A percentile compares a stretch with the other conserved stretches of the same genome.
These are phyloP conservation scores for Ischnus inquisitorius DNA, from an alignment of 2,888 invertebrate species.

Conservation along the genomic window DNA sequence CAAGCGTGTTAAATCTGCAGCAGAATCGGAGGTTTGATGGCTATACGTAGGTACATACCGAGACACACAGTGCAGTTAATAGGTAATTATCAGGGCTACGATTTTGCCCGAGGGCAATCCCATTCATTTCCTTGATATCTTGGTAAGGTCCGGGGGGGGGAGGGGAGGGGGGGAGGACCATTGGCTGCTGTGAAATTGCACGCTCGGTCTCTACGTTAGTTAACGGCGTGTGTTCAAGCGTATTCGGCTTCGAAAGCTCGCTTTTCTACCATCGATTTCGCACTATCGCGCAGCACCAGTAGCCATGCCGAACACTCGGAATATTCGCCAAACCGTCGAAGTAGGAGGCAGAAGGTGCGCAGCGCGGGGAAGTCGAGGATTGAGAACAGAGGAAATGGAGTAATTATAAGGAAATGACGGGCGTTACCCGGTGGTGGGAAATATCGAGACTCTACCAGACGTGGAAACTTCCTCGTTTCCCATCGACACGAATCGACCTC, in stretches of 20 bases:
- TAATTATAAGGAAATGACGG: constrained; percentile 85
- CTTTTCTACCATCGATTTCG: constrained; percentile 82
- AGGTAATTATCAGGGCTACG: constrained; percentile 82
- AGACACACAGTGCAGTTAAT: constrained; percentile 78
- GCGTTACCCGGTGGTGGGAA: constrained; percentile 82
- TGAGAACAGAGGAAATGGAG: constrained; percentile 81
- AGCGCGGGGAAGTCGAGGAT: constrained; percentile 65
- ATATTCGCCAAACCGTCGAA: constrained; percentile 39
- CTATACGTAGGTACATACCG: constrained; percentile 56
- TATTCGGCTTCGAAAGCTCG: constrained; percentile 75
- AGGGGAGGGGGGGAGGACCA: constrained; percentile 51
- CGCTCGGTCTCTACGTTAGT: constrained; percentile 60
- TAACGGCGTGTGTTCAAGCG: constrained; percentile 46
- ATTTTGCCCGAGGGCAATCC: constrained; percentile 81
- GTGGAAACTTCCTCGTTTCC: constrained; percentile 62
- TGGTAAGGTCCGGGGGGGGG: constrained; percentile 74
- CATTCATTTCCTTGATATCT: constrained; percentile 84
- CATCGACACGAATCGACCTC: background rate
- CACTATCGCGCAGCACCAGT: constrained; percentile 71
- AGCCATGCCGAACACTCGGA: constrained; percentile 70
- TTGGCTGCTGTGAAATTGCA: constrained; percentile 72
- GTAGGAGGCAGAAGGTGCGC: constrained; percentile 58
- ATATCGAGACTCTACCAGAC: constrained; percentile 74
- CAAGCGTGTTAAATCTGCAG: constrained; percentile 20
- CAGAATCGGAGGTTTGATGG: constrained; percentile 39